phyloP scores from a whole-genome alignment of 2,113 vertebrate genomes.

The Sebastes schlegelii region DNA sequence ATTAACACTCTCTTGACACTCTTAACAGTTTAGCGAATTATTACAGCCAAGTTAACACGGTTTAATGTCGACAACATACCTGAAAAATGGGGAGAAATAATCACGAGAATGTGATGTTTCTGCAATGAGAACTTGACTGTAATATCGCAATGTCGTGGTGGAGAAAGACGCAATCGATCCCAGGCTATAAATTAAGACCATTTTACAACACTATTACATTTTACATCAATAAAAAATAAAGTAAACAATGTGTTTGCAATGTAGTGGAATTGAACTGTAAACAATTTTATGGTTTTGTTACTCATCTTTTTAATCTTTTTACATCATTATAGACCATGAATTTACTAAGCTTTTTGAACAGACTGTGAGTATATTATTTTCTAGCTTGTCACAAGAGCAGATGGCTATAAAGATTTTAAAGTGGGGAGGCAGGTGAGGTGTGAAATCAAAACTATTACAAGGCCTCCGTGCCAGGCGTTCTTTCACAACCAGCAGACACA shows the following conservation, averaged over 20 bases:
- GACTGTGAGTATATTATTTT: neutral
- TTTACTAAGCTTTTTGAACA: neutral
- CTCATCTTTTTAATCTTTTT: neutral
- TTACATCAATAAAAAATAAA: neutral
- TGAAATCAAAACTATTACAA: conserved; percentile 3
- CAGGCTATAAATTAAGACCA: neutral
- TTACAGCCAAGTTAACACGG: neutral
- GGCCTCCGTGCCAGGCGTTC: neutral
- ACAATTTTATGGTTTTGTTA: neutral
- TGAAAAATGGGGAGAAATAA: neutral
- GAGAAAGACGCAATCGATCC: neutral
- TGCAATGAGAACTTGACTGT: neutral
- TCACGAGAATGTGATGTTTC: too few species aligned
- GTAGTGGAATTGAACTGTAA: neutral
- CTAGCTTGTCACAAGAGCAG: neutral
- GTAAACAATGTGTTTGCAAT: neutral
- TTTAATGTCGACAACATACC: neutral
- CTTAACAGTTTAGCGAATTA: neutral
- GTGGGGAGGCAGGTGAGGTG: neutral
- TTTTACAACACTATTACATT: too few species aligned
- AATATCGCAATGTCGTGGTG: neutral
- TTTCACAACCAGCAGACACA: neutral
- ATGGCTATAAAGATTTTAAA: conserved; percentile 12
- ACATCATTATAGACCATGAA: neutral
- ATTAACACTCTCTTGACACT: neutral